These are phyloP conservation scores for Erinaceus europaeus DNA, from an alignment of 2,113 vertebrate genomes.

Conservation along the genomic window DNA sequence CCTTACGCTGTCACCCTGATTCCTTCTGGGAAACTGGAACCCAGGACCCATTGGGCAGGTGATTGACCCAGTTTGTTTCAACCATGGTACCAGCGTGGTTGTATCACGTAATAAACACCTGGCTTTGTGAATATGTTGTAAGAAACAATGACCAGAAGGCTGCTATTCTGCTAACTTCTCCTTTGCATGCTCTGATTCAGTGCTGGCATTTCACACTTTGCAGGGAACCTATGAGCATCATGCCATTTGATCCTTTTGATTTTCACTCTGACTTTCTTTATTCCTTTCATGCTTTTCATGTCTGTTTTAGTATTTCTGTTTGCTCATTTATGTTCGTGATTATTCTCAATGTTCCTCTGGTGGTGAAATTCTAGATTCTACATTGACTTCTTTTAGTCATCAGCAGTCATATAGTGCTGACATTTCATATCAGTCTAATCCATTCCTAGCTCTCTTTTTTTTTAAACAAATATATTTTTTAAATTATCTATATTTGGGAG, in stretches of 20 bases:
- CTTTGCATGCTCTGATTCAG: neutral
- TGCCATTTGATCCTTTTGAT: too few species aligned
- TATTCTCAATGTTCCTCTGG: neutral
- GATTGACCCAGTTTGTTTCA: neutral
- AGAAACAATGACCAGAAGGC: neutral
- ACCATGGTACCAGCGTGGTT: neutral
- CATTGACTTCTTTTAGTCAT: too few species aligned
- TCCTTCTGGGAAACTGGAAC: neutral
- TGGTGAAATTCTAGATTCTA: neutral
- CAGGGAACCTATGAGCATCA: neutral
- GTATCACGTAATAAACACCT: neutral
- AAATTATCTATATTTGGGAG: too few species aligned
- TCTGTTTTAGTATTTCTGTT: neutral
- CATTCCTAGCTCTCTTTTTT: too few species aligned
- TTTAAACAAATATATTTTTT: too few species aligned
- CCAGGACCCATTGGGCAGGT: neutral
- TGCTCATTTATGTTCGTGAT: neutral
- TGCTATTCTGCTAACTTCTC: neutral
- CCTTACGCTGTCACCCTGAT: neutral
- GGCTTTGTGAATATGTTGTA: too few species aligned
- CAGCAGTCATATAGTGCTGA: too few species aligned
- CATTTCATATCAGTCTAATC: too few species aligned
- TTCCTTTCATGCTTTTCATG: neutral
- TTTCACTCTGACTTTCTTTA: too few species aligned
- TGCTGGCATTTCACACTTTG: neutral